A percentile compares a stretch with the other conserved stretches of the same genome.
These are phyloP conservation scores for Xenotilapia caudafasciata DNA, from an alignment of 2,113 vertebrate genomes.

Conservation along the genomic window DNA sequence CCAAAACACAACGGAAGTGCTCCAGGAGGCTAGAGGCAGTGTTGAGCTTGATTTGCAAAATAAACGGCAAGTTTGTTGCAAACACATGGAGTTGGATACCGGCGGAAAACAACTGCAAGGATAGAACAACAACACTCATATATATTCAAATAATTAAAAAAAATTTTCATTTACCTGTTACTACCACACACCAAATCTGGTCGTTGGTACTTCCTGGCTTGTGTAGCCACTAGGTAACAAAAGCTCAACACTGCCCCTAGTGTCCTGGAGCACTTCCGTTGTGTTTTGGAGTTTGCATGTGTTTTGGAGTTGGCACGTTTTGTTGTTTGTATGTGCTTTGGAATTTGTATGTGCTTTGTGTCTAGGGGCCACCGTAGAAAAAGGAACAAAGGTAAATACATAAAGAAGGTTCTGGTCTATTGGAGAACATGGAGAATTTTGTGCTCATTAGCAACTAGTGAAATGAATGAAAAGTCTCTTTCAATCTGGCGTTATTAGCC, in stretches of 20 bases:
- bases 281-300: background rate
- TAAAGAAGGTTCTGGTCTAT: background rate
- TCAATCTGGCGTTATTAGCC: background rate
- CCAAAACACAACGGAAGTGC: background rate
- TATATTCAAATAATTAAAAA: accelerated
- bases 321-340: background rate
- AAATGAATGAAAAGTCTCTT: background rate
- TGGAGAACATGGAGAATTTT: background rate
- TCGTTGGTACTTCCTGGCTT: background rate
- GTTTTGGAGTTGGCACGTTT: background rate
- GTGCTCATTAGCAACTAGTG: background rate
- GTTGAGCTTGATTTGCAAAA: background rate
- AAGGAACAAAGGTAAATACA: background rate
- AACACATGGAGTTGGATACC: background rate
- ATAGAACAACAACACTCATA: background rate
- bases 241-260: background rate
- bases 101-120: background rate
- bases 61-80: background rate
- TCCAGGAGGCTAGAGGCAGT: background rate
- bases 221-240: background rate
- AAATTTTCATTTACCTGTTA: background rate
- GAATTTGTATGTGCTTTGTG: background rate
- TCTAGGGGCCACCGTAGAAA: background rate
- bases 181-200: background rate
- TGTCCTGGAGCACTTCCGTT: background rate